Base-by-base conservation (phyloP, 2,113 vertebrate species). In the Cynoglossus semilaevis region DNA sequence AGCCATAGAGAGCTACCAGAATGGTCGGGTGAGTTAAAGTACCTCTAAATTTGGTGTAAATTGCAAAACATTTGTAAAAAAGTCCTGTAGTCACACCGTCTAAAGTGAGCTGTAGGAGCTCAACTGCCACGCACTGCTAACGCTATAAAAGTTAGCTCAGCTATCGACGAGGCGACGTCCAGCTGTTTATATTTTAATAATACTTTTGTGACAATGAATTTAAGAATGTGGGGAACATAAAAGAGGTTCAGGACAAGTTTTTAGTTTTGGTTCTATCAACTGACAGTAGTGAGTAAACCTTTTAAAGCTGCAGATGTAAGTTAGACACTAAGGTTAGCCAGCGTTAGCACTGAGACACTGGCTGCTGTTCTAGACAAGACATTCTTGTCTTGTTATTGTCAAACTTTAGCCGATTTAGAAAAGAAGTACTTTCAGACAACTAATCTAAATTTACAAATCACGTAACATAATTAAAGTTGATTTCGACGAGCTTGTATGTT, bases 1-100 rank as follows among this genome's bases (percentile, higher is more conserved):
- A 76, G 92, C 94, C 15, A 87, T 96, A 69, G 94, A 96, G 79
- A 90, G 82, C 68, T 90, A 93, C 88, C 91, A 92, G 84, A 86
- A 86, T 58, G 84, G 82, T 74, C 87, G 86, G 93, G 94, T 97
- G 85, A 88, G 90, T 84, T 11, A 51, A 74, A 44, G 22, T 1
- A 7, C 6, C 0, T 2, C 0, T 52, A 51, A 48, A 42, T 63
- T 77, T 37, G 1, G 1, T 5, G n/a, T 8, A 16, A 64, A 67
- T 58, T 4, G 0, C 52, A 50, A n/a, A n/a, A n/a, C n/a, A n/a
- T n/a, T n/a, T n/a, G 17, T 8, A 3, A 15, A 8, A 46, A 14
- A 38, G 41, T 56, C 57, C 49, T 22, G 52, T 52, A 71, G 75
- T 66, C 67, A 52, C 79, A 47, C 73, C 77, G 73, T 18, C 60